Evolutionary conservation across 2,113 vertebrate genomes (phyloP).

Genomic region (Cacatua alba): DNA sequence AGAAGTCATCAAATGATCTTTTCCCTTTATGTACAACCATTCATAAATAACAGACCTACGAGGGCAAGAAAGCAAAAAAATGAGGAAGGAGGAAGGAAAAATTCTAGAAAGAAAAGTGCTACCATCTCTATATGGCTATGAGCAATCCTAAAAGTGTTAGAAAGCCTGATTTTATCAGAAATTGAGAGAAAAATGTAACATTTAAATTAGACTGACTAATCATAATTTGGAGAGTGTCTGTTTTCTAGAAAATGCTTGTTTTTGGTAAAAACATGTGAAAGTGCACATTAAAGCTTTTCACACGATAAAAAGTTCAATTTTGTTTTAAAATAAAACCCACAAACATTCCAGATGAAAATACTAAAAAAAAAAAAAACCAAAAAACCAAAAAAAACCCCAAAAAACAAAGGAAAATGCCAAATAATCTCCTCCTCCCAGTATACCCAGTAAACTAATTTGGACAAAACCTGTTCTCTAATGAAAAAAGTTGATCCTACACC

Average conservation of each 20-base stretch:
- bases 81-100: background rate
- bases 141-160: background rate
- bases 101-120: background rate
- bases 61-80: background rate
- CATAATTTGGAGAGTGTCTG: background rate
- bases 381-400: no score
- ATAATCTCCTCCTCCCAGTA: background rate
- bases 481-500: background rate
- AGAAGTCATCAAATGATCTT: background rate
- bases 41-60: background rate
- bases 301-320: background rate
- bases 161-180: background rate
- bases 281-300: background rate
- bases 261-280: background rate
- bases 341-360: background rate
- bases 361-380: background rate
- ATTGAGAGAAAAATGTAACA: background rate
- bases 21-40: background rate
- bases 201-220: background rate
- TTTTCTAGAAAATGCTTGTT: background rate
- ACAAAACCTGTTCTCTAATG: background rate
- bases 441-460: background rate
- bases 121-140: background rate
- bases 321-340: background rate
- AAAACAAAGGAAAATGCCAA: background rate